Percentiles rank a stretch among this genome's conserved stretches.
These are phyloP conservation scores for Mustela lutreola DNA, from an alignment of 2,113 vertebrate species.

Conservation along the genomic window DNA sequence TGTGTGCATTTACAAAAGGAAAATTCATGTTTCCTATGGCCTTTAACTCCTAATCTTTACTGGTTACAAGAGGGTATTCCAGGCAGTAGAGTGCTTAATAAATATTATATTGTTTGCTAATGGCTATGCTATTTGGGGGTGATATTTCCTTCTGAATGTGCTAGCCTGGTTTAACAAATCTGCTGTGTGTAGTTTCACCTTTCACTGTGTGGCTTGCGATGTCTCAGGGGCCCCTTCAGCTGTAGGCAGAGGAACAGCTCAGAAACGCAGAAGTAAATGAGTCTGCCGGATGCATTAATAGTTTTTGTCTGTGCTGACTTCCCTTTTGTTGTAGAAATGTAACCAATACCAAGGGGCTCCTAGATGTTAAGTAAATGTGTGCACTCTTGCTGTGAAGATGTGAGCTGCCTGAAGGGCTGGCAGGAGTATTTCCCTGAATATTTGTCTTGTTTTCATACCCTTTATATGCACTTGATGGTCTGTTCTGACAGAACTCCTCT, in stretches of 20 bases:
- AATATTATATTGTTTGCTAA: conserved; percentile 83
- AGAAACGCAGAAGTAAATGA: conserved; percentile 14
- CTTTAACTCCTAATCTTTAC: conserved; percentile 80
- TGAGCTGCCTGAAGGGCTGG: conserved; percentile 71
- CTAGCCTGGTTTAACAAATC: conserved; percentile 72
- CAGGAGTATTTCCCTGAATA: conserved; percentile 63
- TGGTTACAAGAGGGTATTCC: conserved; percentile 73
- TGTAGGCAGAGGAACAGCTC: conserved; percentile 47
- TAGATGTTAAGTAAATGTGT: conserved; percentile 79
- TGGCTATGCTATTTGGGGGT: conserved; percentile 66
- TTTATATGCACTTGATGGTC: conserved; percentile 21
- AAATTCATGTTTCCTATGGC: conserved; percentile 79
- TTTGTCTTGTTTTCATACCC: conserved; percentile 70
- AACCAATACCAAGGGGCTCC: conserved; percentile 81
- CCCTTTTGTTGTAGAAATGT: conserved; percentile 69
- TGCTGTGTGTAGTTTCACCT: conserved; percentile 65
- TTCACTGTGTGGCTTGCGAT: conserved; percentile 70
- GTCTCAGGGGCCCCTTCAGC: conserved; percentile 70
- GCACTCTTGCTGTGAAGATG: conserved; percentile 82
- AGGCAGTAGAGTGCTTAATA: conserved; percentile 77
- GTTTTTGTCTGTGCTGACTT: conserved; percentile 74
- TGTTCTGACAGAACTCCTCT: background rate
- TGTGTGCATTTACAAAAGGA: conserved; percentile 68
- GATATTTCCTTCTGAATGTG: conserved; percentile 78
- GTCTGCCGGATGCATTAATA: conserved; percentile 28